Base-by-base conservation (phyloP, 2,113 vertebrate genomes). In the Amazona vittata region DNA sequence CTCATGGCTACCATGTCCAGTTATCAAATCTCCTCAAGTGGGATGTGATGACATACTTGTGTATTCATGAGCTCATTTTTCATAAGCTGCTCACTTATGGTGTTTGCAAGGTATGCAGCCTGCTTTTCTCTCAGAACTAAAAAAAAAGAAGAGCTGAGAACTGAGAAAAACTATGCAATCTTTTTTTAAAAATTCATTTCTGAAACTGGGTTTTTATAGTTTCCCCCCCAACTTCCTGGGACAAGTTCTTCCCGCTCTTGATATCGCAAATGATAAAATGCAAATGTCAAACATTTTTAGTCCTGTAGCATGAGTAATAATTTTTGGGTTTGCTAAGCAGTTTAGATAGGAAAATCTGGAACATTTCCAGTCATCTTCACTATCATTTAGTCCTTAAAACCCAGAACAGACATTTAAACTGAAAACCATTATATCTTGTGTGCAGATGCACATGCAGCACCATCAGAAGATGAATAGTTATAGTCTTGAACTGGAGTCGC, bases 381-480 rank as follows among this genome's bases (percentile, higher is more conserved):
- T 98, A 98, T 98, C 96, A 98, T 98, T 98, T 98, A 97, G 96
- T 98, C 80, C 97, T 98, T 98, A 98, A 98, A 98, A 97, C 96
- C 90, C 97, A 97, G 97, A 98, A 96, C 94, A 98, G 98, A 98
- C 87, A 97, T 97, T 98, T 98, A 97, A 98, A 94, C 96, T 92
- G 86, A 83, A 97, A 96, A 94, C 95, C 89, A 96, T 96, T 93
- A 93, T 96, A 97, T 97, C 96, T 98, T 97, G 90, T 92, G 87
- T 92, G 96, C 98, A 98, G 98, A 98, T 98, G 98, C 80, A 95
- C 81, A 95, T 95, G 93, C 77, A 96, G 88, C 87, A 41, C 88
- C 96, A 93, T 97, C 95, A 87, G 94, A 97, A 96, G 97, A 98
- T 97, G 96, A 98, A 96, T 97, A 96, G 96, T 97, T 96, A 89